Conservation (phyloP, 2,113 vertebrate species). For the Nannobrachium achirus region DNA sequence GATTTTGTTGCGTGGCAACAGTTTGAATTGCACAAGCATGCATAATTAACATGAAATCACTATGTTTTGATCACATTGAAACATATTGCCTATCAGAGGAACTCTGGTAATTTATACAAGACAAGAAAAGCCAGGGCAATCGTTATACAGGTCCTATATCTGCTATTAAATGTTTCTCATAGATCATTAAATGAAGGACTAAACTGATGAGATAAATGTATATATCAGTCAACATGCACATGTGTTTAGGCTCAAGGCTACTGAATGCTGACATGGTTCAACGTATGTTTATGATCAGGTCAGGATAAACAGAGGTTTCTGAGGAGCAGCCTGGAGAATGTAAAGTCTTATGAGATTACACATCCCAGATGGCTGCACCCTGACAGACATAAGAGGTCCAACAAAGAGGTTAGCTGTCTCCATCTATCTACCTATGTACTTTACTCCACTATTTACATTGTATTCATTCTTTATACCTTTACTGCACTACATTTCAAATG, state of each 20-base stretch:
- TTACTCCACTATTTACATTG: background rate
- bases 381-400: slow-evolving; percentile 57
- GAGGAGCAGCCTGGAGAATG: slow-evolving; percentile 53
- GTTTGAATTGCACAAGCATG: background rate
- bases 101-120: no score
- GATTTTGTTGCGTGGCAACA: background rate
- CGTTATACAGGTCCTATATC: no score
- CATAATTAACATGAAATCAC: background rate
- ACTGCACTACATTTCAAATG: background rate
- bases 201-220: no score
- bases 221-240: no score
- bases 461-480: background rate
- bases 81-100: no score
- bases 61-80: no score
- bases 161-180: no score
- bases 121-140: no score
- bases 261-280: background rate
- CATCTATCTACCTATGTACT: background rate
- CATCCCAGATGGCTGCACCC: slow-evolving; percentile 83
- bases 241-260: no score
- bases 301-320: slow-evolving; percentile 19
- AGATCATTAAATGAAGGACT: no score
- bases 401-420: slow-evolving; percentile 50
- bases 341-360: slow-evolving; percentile 80
- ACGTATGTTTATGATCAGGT: slow-evolving; percentile 23